Evolutionary conservation across 35 echinoderm and acorn worm genomes (phyloP).

Genomic region (Lytechinus variegatus): DNA sequence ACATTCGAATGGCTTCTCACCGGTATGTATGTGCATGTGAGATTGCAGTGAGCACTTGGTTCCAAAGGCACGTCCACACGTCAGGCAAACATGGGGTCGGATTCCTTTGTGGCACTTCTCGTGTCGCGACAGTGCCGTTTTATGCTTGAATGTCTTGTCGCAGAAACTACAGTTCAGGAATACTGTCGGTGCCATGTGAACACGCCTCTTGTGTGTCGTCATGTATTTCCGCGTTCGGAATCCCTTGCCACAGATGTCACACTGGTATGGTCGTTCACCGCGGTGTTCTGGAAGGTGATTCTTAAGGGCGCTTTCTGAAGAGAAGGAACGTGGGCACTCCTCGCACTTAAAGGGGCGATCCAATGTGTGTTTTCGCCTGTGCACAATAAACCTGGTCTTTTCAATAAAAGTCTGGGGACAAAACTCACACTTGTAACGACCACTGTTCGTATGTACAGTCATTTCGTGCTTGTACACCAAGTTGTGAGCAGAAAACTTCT

Average conservation of each 20-base stretch:
- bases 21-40: conserved; percentile 36
- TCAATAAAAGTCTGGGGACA: not conserved
- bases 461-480: not conserved
- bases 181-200: not conserved
- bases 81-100: conserved; percentile 46
- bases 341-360: conserved; percentile 35
- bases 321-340: conserved; percentile 15
- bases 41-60: conserved; percentile 26
- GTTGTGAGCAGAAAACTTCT: not conserved
- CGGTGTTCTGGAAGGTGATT: conserved; percentile 14
- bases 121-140: not conserved
- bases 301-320: not conserved
- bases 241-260: conserved; percentile 42
- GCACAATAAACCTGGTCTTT: conserved; percentile 2
- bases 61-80: conserved; percentile 40
- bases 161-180: conserved; percentile 27
- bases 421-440: not conserved
- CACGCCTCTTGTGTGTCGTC: conserved; percentile 4
- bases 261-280: conserved; percentile 6
- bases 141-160: conserved; percentile 39
- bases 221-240: conserved; percentile 37
- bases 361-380: conserved; percentile 24
- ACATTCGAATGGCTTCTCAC: conserved; percentile 51
- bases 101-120: conserved; percentile 52
- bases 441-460: not conserved